phyloP scores from a whole-genome alignment of 2,797 vertebrate genomes.

The Prunella strophiata region DNA sequence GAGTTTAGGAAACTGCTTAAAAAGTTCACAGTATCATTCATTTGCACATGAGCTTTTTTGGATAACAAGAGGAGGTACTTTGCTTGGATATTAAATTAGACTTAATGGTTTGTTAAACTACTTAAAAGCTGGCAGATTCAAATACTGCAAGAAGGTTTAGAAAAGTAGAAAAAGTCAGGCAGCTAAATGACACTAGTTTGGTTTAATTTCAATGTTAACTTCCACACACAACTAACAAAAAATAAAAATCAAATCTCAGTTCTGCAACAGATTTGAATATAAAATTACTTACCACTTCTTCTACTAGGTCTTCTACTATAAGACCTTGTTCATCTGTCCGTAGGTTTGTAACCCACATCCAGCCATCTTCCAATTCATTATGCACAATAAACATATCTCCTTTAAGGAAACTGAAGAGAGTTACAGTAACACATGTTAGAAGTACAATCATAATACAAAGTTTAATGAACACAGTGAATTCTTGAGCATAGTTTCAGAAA shows the following conservation, averaged over 20 bases:
- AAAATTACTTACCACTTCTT: constrained; percentile 90
- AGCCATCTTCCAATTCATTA: constrained; percentile 97
- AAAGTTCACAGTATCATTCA: background rate
- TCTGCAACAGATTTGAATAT: background rate
- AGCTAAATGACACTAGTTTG: background rate
- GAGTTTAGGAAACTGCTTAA: background rate
- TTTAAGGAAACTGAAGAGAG: constrained; percentile 90
- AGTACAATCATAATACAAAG: background rate
- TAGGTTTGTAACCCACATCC: constrained; percentile 98
- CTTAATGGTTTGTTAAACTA: background rate
- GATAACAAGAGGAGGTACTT: background rate
- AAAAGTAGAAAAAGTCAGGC: background rate
- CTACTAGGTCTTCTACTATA: constrained; percentile 95
- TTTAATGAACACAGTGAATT: background rate
- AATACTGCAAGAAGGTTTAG: background rate
- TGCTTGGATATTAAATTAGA: background rate
- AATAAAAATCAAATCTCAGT: background rate
- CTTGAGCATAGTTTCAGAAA: background rate
- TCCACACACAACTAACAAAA: background rate
- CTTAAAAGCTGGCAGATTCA: background rate
- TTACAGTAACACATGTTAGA: constrained; percentile 36
- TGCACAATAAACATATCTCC: constrained; percentile 99
- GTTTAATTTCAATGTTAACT: background rate
- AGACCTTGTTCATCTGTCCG: constrained; percentile 97
- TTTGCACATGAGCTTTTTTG: background rate